Base-by-base conservation (phyloP, 2,113 vertebrate genomes). In the Cebus imitator region DNA sequence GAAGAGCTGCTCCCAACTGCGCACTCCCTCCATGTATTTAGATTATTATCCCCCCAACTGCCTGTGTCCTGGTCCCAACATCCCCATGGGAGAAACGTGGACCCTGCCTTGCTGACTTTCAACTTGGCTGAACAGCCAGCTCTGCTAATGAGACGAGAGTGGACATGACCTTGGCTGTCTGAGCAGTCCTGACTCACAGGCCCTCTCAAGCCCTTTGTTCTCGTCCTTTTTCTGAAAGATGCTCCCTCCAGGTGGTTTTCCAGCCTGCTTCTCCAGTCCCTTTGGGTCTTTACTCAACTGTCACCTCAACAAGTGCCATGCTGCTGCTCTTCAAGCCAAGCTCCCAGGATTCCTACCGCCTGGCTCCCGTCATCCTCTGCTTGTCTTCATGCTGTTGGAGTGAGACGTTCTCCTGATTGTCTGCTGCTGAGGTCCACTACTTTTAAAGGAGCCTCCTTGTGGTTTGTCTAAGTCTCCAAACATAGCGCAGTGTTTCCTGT, bases 111-210 rank as follows among this genome's bases (percentile, higher is more conserved):
- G 12, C 6, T 64, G 61, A 30, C 27, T 30, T 61, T 64, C 61
- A 30, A 64, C 11, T 21, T 20, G 30, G 37, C 52, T 9, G 5
- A 0, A 14, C 3, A 37, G 21, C 8, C 12, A 30, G 20, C 48
- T 23, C 11, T 32, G 27, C 25, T 21, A n/a, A 8, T 23, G 68
- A 43, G 86, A 35, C 14, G 20, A 4, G 1, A 10, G 30, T 23
- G 72, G 30, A 3, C 5, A 4, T 13, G 12, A 25, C 9, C 12
- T 21, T 2, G 11, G 13, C 52, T 1, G 1, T 16, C 30, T 48
- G 12, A 61, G 72, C 5, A 25, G 52, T 5, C 18, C 55, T 2
- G 52, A 61, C 72, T 48, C 13, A 17, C 20, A 25, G 87, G 23
- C 37, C 72, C 6, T 25, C 21, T 48, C 13, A 10, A n/a, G 73